Evolutionary conservation across 2,797 vertebrate species (phyloP), one percentile per base, ranked within the genome.

Genomic region (Platyrinchus mystaceus): DNA sequence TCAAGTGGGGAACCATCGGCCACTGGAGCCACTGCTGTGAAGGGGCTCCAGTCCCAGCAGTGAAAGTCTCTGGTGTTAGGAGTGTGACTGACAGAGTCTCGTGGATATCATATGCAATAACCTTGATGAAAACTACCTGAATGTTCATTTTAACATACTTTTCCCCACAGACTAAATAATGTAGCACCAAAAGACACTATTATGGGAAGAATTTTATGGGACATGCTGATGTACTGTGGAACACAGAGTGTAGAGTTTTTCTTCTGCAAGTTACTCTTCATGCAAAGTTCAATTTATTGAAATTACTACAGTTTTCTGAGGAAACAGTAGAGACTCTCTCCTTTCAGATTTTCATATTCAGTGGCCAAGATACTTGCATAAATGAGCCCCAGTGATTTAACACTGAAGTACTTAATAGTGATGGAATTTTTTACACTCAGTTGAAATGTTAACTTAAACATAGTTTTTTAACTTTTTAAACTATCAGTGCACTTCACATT

Each of bases 381-480:
- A 92, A 66, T 43, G 36, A 70, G 9, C 32, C 28, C 3, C 30
- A 60, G 13, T 9, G 43, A n/a, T 85, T 77, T 86, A 89, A 68
- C 26, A 34, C 14, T 28, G 7, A 4, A 28, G 10, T 66, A 10
- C 59, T 93, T 87, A 87, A 71, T 28, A 75, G 20, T 52, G 28
- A 34, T 28, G 21, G 62, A 19, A 81, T 49, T 23, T 89, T 87
- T 87, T 49, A 44, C 30, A 81, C 6, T 68, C 24, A 30, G 24
- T 66, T 81, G 71, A 81, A 87, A 69, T 43, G 15, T 44, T 92
- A 66, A 68, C 21, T 87, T 66, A 75, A 87, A 46, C 22, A 76
- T 10, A 58, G 6, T 4, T 60, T 90, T 90, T 66, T 14, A 75
- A 60, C n/a, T 58, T 89, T 58, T 69, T 2, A 16, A 94, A 67